Conservation (phyloP, 2,113 vertebrate species). For the Spizaetus ornatus region DNA sequence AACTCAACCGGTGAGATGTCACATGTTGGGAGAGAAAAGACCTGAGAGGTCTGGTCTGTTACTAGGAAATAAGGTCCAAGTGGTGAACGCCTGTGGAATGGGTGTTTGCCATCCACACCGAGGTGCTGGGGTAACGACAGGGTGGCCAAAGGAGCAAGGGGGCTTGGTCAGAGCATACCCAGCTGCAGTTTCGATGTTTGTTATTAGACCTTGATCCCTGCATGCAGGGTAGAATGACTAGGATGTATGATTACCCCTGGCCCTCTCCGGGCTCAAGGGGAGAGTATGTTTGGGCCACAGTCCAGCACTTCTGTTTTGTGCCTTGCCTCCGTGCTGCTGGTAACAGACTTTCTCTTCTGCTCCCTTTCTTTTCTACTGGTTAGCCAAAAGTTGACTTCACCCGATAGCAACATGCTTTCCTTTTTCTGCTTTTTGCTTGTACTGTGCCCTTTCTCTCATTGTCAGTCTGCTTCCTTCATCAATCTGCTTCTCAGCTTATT, state of each 20-base stretch:
- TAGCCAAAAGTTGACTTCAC: not conserved
- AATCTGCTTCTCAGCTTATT: not conserved
- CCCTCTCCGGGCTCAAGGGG: not conserved
- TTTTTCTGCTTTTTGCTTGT: not conserved
- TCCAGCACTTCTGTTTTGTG: not conserved
- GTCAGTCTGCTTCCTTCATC: not conserved
- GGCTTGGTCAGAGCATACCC: not conserved
- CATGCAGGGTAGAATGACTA: not conserved
- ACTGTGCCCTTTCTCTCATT: not conserved
- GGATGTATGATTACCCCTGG: too few relatives aligned
- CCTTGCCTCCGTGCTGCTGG: not conserved
- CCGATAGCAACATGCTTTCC: rapidly evolving
- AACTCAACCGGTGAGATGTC: not conserved
- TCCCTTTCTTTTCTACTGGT: not conserved
- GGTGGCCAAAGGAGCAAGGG: not conserved
- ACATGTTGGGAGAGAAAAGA: not conserved
- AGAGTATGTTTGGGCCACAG: not conserved
- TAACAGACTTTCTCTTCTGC: not conserved
- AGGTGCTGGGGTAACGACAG: not conserved
- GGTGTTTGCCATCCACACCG: not conserved
- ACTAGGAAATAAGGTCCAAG: not conserved
- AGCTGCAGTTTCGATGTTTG: not conserved
- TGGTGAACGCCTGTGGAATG: not conserved
- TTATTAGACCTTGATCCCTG: not conserved
- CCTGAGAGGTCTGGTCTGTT: not conserved